phyloP scores from a whole-genome alignment of 1,140 invertebrate genomes.

The Theocolax elegans region DNA sequence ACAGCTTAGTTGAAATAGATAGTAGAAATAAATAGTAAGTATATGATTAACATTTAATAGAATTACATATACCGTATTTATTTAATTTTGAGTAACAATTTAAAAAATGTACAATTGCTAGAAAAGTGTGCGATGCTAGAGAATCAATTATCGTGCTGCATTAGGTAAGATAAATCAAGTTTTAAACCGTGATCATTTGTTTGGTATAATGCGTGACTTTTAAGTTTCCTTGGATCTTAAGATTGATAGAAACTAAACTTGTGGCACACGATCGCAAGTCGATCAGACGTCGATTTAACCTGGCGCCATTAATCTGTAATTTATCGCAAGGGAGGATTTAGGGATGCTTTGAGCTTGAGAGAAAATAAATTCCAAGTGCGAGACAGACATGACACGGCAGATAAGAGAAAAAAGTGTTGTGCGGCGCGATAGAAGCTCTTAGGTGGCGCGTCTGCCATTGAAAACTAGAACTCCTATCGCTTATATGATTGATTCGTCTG shows the following conservation, averaged over 20 bases:
- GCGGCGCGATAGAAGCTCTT: neutral
- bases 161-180: too few species aligned
- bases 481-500: conserved; percentile 30
- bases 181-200: neutral
- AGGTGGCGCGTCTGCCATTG: conserved; percentile 1
- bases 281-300: conserved; percentile 19
- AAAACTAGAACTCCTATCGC: conserved; percentile 23
- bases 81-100: too few species aligned
- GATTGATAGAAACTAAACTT: conserved; percentile 7
- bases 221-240: neutral
- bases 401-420: conserved; percentile 29
- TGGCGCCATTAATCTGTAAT: conserved; percentile 27
- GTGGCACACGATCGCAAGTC: neutral
- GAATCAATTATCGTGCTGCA: neutral
- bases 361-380: conserved; percentile 27
- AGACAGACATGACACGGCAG: conserved; percentile 31
- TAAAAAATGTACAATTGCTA: too few species aligned
- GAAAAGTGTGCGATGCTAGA: too few species aligned
- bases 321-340: conserved; percentile 24
- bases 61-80: too few species aligned
- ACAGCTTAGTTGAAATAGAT: too few species aligned
- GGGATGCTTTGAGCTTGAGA: conserved; percentile 23
- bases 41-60: too few species aligned
- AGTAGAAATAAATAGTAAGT: too few species aligned
- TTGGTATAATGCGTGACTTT: neutral